phyloP scores from a whole-genome alignment of 2,113 vertebrate species.

The Hippocampus barbouri region DNA sequence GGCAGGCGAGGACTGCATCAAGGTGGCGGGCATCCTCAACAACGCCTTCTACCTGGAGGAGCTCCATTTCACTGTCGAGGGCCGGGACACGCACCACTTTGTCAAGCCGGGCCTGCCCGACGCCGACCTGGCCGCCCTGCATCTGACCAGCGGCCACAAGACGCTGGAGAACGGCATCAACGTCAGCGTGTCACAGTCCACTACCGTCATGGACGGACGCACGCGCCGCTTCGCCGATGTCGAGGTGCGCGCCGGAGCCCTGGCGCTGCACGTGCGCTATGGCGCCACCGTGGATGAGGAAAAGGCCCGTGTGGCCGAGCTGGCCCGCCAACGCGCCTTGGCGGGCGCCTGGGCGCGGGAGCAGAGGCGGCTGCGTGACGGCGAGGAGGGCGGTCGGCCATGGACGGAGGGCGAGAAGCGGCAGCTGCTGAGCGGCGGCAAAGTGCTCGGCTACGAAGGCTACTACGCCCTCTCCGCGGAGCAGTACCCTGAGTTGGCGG shows the following conservation, averaged over 20 bases:
- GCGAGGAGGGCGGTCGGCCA: conserved; percentile 88
- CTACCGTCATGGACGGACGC: conserved; percentile 90
- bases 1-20: conserved; percentile 96
- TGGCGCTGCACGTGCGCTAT: conserved; percentile 92
- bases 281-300: conserved; percentile 95
- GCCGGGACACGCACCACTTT: conserved; percentile 94
- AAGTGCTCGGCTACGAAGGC: conserved; percentile 94
- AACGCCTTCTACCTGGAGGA: conserved; percentile 94
- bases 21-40: conserved; percentile 94
- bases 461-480: conserved; percentile 98
- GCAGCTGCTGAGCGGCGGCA: conserved; percentile 91
- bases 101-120: conserved; percentile 92
- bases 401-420: conserved; percentile 98
- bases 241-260: conserved; percentile 84
- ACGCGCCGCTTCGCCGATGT: conserved; percentile 97
- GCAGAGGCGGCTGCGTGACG: conserved; percentile 89
- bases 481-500: conserved; percentile 97
- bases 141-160: conserved; percentile 89
- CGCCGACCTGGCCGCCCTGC: conserved; percentile 86
- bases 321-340: conserved; percentile 90
- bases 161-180: conserved; percentile 95
- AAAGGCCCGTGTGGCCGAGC: conserved; percentile 89
- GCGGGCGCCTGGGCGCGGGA: conserved; percentile 89
- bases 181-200: conserved; percentile 94
- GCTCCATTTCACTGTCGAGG: conserved; percentile 92